These are phyloP conservation scores for Euwallacea similis DNA, from an alignment of 1,140 invertebrate genomes.

Conservation along the genomic window DNA sequence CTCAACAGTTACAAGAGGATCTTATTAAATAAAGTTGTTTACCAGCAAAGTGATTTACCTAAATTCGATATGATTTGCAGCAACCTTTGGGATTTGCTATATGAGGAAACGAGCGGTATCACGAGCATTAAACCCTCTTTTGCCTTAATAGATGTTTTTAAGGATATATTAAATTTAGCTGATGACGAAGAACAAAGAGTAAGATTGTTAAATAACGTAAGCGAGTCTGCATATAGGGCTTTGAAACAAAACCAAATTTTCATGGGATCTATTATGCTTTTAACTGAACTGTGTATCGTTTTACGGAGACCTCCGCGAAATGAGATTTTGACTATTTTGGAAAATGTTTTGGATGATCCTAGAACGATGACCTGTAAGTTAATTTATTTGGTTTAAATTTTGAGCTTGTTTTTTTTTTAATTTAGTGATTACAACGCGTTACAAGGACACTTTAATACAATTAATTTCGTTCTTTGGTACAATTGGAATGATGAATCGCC, in stretches of 20 bases:
- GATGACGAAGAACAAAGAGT: conserved; percentile 22
- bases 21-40: conserved; percentile 21
- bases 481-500: conserved; percentile 37
- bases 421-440: conserved; percentile 27
- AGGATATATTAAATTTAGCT: conserved; percentile 19
- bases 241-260: conserved; percentile 13
- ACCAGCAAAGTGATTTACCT: conserved; percentile 10
- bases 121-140: conserved; percentile 24
- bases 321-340: conserved; percentile 34
- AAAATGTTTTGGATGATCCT: conserved; percentile 25
- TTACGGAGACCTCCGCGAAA: conserved; percentile 28
- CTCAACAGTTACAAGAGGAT: conserved; percentile 20
- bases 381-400: background rate
- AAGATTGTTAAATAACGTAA: conserved; percentile 16
- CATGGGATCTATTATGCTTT: conserved; percentile 34
- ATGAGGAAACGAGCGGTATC: conserved; percentile 11
- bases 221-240: conserved; percentile 30
- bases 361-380: conserved; percentile 25
- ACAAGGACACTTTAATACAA: conserved; percentile 37
- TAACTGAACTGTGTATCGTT: conserved; percentile 40
- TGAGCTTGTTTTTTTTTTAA: background rate
- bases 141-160: conserved; percentile 25
- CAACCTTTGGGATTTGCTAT: conserved; percentile 20
- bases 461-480: conserved; percentile 37
- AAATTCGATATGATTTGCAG: conserved; percentile 27